Base-by-base conservation (phyloP, 1,140 invertebrate genomes). In the Battus philenor region DNA sequence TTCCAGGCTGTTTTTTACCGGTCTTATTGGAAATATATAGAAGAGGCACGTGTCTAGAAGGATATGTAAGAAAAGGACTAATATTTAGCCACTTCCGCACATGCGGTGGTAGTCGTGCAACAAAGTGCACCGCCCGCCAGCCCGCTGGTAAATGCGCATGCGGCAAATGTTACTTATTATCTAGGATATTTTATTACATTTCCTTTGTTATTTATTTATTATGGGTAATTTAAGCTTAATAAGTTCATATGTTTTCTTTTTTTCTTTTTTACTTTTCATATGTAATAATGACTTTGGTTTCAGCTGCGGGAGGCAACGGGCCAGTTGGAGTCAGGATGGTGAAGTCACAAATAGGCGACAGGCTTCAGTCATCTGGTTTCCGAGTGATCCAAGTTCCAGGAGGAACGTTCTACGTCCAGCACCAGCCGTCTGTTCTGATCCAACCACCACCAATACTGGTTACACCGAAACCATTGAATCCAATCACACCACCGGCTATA, bases 381-480 rank as follows among this genome's bases (percentile, higher is more conserved):
- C 62, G 59, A 38, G 29, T 52, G 0, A 29, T 68, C 2, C 45
- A 44, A 0, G 63, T 80, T 0, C 61, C 67, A 7, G 73, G 73
- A 0, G 76, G 76, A 4, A 61, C 50, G 7, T 57, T 80, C 48
- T 75, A 44, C 50, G 41, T 77, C 27, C 48, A 43, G 2, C 24
- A 56, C 0, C 53, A 54, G 9, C 71, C 73, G 1, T 65, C 77
- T 20, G 47, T 77, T 0, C 36, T 71, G 13, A 67, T 80, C 44
- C 69, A 71, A 20, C 71, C 71, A 0, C 73, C 73, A 6, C 56
- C 76, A 0, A 70, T 80, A 34, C 44, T 75, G 0, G 57, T 80
- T 4, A 39, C 55, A 11, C 71, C 71, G n/a, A 50, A 47, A 4
- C 51, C 49, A 0, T 51, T 59, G 0, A 31, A 16, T 5, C 59